Percentiles rank a stretch among this genome's conserved stretches.
phyloP scores from a whole-genome alignment of 1,140 invertebrate genomes.

The Nixonia krombeini region DNA sequence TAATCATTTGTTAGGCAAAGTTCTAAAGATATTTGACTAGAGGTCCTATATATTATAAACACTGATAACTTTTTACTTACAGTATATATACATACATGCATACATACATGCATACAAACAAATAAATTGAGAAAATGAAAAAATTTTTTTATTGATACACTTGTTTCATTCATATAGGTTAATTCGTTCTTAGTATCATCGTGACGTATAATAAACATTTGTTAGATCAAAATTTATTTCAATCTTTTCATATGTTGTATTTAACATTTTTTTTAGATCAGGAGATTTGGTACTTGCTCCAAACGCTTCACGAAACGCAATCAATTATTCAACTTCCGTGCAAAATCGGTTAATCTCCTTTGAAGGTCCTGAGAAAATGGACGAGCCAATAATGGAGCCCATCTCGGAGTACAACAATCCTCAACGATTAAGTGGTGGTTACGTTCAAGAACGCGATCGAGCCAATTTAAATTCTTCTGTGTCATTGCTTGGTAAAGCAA shows the following conservation, averaged over 20 bases:
- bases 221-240: too few relatives aligned
- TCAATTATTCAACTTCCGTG: constrained; percentile 84
- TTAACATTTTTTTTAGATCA: constrained; percentile 65
- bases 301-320: constrained; percentile 80
- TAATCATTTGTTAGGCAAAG: too few relatives aligned
- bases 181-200: too few relatives aligned
- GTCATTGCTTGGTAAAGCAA: background rate
- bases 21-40: too few relatives aligned
- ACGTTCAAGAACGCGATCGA: constrained; percentile 55
- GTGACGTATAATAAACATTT: too few relatives aligned
- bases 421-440: constrained; percentile 60
- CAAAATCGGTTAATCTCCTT: constrained; percentile 83
- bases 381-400: constrained; percentile 64
- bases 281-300: constrained; percentile 82
- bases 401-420: constrained; percentile 57
- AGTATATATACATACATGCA: too few relatives aligned
- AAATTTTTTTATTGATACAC: too few relatives aligned
- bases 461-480: background rate
- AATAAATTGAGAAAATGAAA: too few relatives aligned
- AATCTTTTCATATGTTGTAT: constrained; percentile 26
- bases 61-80: too few relatives aligned
- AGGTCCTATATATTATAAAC: too few relatives aligned
- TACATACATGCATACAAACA: too few relatives aligned
- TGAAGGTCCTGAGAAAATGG: constrained; percentile 73
- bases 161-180: too few relatives aligned